Base-by-base conservation (phyloP, 2,113 vertebrate genomes). In the Barnardius zonarius region DNA sequence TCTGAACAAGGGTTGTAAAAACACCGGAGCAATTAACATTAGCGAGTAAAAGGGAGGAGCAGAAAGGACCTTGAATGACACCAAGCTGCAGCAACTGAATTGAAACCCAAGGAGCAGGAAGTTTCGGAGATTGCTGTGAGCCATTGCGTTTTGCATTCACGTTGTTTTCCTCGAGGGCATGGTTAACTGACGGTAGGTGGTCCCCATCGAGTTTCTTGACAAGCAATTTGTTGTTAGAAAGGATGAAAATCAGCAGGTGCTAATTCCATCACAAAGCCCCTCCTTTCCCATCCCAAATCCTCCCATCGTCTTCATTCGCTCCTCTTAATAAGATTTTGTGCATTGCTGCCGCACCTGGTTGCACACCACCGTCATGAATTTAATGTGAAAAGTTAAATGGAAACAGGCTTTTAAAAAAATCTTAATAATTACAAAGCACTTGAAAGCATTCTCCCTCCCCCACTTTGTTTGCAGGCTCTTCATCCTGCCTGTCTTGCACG, bases 361-460 rank as follows among this genome's bases (percentile, higher is more conserved):
- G 70, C 80, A 84, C 78, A 51, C 31, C 88, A 88, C 0, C 1
- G 90, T 91, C 87, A 88, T 75, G 84, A 85, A 87, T 78, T 85
- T 83, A 93, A 87, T 89, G 63, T 81, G 64, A 27, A 86, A 94
- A 95, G 90, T 83, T 73, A 92, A 95, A 96, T 54, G 78, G 78
- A 96, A 96, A 87, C 85, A 89, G 93, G 86, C 93, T n/a, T 28
- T 39, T 10, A 11, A 77, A 63, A 87, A 82, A 54, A 31, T 9
- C 74, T 37, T 61, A 33, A 44, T n/a, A 87, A 94, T 95, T 94
- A 84, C 39, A 62, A 75, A 90, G 25, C 48, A 62, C 80, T 91
- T 85, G 66, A 68, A 91, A 93, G 15, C 13, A 1, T 72, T 72
- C 37, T 86, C n/a, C 74, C 81, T 84, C 62, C 48, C 39, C 46